These are phyloP conservation scores for Parotia lawesii DNA, from an alignment of 2,113 vertebrate genomes.

Conservation along the genomic window DNA sequence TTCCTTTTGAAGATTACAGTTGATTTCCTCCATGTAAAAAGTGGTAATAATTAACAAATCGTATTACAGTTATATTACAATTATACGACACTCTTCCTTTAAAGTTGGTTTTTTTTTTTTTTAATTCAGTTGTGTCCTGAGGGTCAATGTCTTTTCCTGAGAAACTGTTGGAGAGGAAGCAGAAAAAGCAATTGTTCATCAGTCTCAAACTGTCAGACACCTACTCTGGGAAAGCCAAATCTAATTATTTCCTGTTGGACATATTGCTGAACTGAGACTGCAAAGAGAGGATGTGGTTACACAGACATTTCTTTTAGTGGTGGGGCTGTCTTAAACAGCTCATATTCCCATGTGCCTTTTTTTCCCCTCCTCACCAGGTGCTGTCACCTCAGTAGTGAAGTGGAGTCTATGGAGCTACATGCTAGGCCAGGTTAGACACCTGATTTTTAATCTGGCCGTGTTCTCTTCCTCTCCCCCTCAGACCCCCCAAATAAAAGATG, in stretches of 20 bases:
- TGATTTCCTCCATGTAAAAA: slow-evolving; percentile 8
- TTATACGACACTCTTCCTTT: neutral
- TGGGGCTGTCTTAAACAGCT: neutral
- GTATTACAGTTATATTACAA: neutral
- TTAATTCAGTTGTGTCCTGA: neutral
- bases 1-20: neutral
- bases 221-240: slow-evolving; percentile 42
- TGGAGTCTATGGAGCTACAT: neutral
- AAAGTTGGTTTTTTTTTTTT: neutral
- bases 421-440: neutral
- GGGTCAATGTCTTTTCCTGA: slow-evolving; percentile 29
- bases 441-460: neutral
- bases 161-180: slow-evolving; percentile 36
- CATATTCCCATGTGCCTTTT: neutral
- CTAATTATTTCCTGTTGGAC: slow-evolving; percentile 60
- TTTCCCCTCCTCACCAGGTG: neutral
- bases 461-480: neutral
- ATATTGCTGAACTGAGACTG: slow-evolving; percentile 18
- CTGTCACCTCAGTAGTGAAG: neutral
- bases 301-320: neutral
- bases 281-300: slow-evolving; percentile 56
- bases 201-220: neutral
- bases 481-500: neutral
- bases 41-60: neutral
- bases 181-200: slow-evolving; percentile 28